Base-by-base conservation (phyloP, 2,888 invertebrate species). In the Synergus umbraculus region DNA sequence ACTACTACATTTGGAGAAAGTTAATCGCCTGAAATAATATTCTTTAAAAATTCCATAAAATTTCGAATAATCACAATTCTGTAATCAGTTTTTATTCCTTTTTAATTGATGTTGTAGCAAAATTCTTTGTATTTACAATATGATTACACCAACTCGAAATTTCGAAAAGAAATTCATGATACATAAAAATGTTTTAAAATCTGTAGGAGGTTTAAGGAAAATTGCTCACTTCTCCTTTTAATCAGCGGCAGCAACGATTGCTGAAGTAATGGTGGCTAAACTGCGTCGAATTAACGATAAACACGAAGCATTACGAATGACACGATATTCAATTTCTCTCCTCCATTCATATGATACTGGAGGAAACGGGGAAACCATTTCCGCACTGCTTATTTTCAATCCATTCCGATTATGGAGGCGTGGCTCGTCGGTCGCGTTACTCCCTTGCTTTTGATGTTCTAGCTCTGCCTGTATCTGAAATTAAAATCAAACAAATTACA, bases 401-500 rank as follows among this genome's bases (percentile, higher is more conserved):
- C 22, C 22, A 60, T 60, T 60, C 22, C 22, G 60, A 60, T 60
- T 60, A 60, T 22, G 60, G 12, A 22, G 22, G 10, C 60, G 60
- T 22, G 60, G 60, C 22, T 60, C 22, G 18, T 60, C 60, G 12
- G 22, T 60, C 22, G 60, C 12, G 60, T 60, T 22, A 22, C 60
- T 60, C 12, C 12, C 22, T 22, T 60, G 60, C 60, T 60, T 12
- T 60, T 58, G 58, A 60, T 9, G 60, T 60, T 22, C 60, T 22
- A 3, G 0, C 12, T 60, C 60, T 12, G 60, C 60, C 60, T 60
- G 12, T 60, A 60, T 60, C 60, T 60, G n/a, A 60, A 60, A 60
- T 60, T 60, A 60, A 60, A 60, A 60, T 60, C 60, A 60, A 22
- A 60, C 22, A 60, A 60, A 60, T 60, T 60, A 60, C 60, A 12